Base-by-base conservation (phyloP, 2,888 invertebrate genomes). In the Andricus quercusramuli region DNA sequence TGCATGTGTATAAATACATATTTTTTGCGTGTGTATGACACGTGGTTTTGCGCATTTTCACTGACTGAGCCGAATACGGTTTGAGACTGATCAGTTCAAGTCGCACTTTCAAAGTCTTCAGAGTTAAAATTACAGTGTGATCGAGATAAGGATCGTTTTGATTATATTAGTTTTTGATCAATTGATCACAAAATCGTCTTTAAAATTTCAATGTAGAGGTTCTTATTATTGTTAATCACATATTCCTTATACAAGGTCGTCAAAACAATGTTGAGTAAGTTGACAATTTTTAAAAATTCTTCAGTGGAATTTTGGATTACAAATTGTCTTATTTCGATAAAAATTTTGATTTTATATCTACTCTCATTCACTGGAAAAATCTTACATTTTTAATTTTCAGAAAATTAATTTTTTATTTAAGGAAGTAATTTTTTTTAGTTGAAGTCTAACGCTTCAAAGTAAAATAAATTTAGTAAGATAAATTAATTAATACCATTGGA, bases 1-100 rank as follows among this genome's bases (percentile, higher is more conserved):
- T 56, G 11, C 17, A 44, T 25, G 11, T 17, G n/a, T 51, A 22
- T 25, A 62, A 22, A 68, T 47, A 11, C 29, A 5, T 32, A 51
- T 56, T 9, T 56, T 70, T 51, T 70, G 15, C n/a, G 32, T 56
- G 32, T n/a, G 29, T 32, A 32, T 32, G 29, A n/a, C 17, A 32
- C 74, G 32, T 56, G 74, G 56, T 56, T 56, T 56, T 56, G n/a
- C 56, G n/a, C 32, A 8, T 56, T 56, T 74, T 74, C 74, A 74
- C 74, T 74, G 74, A 37, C 56, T 37, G 11, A 20, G 74, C 74
- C 37, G n/a, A 56, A 56, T 74, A 74, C 37, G 66, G 44, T 68
- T 65, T 8, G 67, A 51, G 29, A 59, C 37, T 68, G 78, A 77
- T 81, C 82, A 84, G 84, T 85, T 78, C 15, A 59, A 77, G 74